phyloP scores from a whole-genome alignment of 2,888 invertebrate species.

The Orthosia cruda region DNA sequence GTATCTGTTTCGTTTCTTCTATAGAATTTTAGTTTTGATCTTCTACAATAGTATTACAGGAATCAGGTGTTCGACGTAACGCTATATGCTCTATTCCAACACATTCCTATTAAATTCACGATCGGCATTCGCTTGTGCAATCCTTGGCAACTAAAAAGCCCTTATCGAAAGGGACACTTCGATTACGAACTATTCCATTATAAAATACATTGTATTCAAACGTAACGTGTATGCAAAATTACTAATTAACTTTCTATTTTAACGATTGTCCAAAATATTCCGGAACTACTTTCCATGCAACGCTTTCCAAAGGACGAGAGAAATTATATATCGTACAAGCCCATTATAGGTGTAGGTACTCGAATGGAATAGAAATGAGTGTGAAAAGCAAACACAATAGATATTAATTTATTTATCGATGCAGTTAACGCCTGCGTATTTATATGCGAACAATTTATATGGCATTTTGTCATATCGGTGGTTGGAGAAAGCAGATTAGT shows the following conservation, averaged over 20 bases:
- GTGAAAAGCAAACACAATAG: conserved; percentile 86
- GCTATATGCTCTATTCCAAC: conserved; percentile 16
- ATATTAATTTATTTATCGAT: conserved; percentile 88
- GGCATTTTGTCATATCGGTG: conserved; percentile 70
- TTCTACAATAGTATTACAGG: too few species aligned
- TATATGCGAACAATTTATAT: conserved; percentile 70
- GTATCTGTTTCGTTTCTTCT: neutral
- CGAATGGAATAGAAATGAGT: conserved; percentile 85
- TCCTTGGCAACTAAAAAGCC: conserved; percentile 36
- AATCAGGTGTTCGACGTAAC: neutral
- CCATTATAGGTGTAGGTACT: conserved; percentile 78
- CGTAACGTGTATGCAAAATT: conserved; percentile 69
- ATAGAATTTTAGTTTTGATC: neutral
- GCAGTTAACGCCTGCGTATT: conserved; percentile 72
- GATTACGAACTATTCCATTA: conserved; percentile 49
- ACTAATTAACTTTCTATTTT: conserved; percentile 87
- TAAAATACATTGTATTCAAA: conserved; percentile 60
- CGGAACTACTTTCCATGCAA: conserved; percentile 87
- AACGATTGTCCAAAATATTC: conserved; percentile 88
- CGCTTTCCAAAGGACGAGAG: conserved; percentile 90
- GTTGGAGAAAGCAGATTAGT: conserved; percentile 59
- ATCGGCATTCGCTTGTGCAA: conserved; percentile 32
- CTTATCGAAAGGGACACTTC: conserved; percentile 43
- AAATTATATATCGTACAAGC: conserved; percentile 88
- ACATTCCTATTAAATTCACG: conserved; percentile 19